phyloP scores from a whole-genome alignment of 2,888 invertebrate species.

The Macrophya alboannulata region DNA sequence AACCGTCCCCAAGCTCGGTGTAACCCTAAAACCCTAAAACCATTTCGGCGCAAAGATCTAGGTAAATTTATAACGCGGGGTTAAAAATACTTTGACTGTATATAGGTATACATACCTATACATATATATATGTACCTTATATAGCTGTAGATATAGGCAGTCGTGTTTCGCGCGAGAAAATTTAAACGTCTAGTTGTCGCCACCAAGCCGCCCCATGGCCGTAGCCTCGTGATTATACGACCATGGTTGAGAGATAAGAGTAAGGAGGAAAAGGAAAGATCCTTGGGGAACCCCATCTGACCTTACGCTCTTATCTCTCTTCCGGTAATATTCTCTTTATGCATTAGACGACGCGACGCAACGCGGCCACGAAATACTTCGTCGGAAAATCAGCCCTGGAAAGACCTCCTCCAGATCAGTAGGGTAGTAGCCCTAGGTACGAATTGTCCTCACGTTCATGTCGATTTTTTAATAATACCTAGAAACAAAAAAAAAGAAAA shows the following conservation, averaged over 20 bases:
- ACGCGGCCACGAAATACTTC: neutral
- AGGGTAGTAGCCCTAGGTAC: neutral
- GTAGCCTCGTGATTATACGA: constrained; percentile 10
- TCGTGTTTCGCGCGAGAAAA: constrained; percentile 29
- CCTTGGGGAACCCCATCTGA: constrained; percentile 2
- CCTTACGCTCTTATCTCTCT: constrained; percentile 27
- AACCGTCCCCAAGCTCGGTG: neutral
- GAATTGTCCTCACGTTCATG: neutral
- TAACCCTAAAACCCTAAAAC: constrained; percentile 14
- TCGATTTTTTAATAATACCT: neutral
- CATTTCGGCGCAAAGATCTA: neutral
- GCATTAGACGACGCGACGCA: neutral
- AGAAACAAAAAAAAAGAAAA: neutral
- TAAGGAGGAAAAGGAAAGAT: constrained; percentile 14
- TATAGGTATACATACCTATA: neutral
- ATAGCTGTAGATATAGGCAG: neutral
- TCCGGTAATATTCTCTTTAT: constrained; percentile 28
- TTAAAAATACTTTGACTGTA: neutral
- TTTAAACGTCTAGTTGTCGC: neutral
- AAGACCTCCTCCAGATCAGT: too few species aligned
- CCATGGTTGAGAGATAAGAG: neutral
- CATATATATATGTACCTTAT: neutral
- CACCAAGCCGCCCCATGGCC: neutral
- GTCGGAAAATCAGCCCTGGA: neutral
- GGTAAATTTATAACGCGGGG: constrained; percentile 6